Base-by-base conservation (phyloP, 37 sponge, comb jelly and placozoan genomes). In the Eunapius fragilis region DNA sequence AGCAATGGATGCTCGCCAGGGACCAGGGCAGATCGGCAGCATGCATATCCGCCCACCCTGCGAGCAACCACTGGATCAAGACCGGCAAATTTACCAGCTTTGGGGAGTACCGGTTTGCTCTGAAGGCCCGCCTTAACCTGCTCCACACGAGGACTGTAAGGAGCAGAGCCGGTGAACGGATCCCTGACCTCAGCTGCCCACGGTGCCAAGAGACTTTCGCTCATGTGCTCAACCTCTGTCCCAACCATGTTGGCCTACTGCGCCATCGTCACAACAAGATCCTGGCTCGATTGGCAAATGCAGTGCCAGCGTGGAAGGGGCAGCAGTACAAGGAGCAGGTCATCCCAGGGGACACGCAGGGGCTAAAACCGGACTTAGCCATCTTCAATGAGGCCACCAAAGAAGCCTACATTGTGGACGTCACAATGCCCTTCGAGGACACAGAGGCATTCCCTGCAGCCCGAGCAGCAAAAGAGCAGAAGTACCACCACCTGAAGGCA, bases 21-120 rank as follows among this genome's bases (percentile, higher is more conserved):
- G 91, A 91, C 67, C 91, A 91, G 74, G 91, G 83, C 2, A 69
- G 75, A 22, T 24, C 79, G 22, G 17, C 58, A 58, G 14, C 58
- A 12, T 76, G 81, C 79, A 7, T n/a, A 35, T 23, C 35, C 0
- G 11, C 58, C 19, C 69, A 82, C 76, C 84, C 91, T 2, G 35
- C 74, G 49, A 70, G 79, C 26, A 86, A 76, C 80, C 72, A 70
- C 33, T 86, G 91, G 87, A 81, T 91, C 25, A 25, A 25, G 36
- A 25, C 35, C 4, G 87, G 91, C 0, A 28, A 71, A 34, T 82
- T 76, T 48, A 47, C 73, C 0, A 70, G 73, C 6, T 91, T 86
- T 32, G 37, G 38, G 2, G 76, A 75, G 25, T 82, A 86, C 75
- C 68, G 84, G 24, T 85, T 85, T 32, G 76, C 77, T 31, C 32